Percentiles rank a stretch among this genome's conserved stretches.
These are phyloP conservation scores for Sebastes vulpes DNA, from an alignment of 2,797 vertebrate species.

Conservation along the genomic window DNA sequence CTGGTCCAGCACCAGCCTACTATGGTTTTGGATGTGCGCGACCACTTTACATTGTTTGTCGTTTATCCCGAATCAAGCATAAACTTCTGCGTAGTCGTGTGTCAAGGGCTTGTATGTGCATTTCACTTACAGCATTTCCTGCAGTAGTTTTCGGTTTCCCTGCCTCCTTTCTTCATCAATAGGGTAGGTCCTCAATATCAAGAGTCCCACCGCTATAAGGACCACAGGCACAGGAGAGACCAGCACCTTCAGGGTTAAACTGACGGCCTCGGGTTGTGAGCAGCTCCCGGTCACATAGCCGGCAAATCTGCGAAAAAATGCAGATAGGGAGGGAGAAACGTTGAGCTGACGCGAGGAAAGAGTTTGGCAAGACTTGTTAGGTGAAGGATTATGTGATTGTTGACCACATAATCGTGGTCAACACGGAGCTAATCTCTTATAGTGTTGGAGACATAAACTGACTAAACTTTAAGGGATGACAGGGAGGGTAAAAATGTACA, in stretches of 20 bases:
- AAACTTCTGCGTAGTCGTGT: not conserved
- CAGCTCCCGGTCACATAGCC: slow-evolving; percentile 90
- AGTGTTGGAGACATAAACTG: not conserved
- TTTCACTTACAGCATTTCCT: slow-evolving; percentile 87
- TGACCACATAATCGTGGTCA: slow-evolving; percentile 40
- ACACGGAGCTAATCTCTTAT: slow-evolving; percentile 1
- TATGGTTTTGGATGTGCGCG: too few relatives aligned
- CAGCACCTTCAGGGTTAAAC: slow-evolving; percentile 92
- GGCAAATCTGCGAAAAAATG: slow-evolving; percentile 88
- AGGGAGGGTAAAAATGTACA: not conserved
- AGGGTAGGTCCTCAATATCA: slow-evolving; percentile 93
- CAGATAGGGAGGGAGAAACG: slow-evolving; percentile 17
- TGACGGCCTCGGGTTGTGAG: slow-evolving; percentile 87
- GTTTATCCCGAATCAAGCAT: not conserved
- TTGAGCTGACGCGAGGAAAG: slow-evolving; percentile 4
- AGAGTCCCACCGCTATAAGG: slow-evolving; percentile 90
- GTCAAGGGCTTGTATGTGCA: not conserved
- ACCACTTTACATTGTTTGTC: too few relatives aligned
- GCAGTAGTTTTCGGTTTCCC: slow-evolving; percentile 89
- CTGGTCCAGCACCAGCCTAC: too few relatives aligned
- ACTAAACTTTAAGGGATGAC: not conserved
- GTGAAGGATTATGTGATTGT: slow-evolving; percentile 35
- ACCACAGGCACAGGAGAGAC: slow-evolving; percentile 90
- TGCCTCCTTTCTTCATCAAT: slow-evolving; percentile 90
- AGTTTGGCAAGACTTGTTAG: slow-evolving; percentile 23